Percentiles rank a stretch among this genome's conserved stretches.
Evolutionary conservation across 2,888 invertebrate genomes (phyloP).

Genomic region (Melanophora roralis): DNA sequence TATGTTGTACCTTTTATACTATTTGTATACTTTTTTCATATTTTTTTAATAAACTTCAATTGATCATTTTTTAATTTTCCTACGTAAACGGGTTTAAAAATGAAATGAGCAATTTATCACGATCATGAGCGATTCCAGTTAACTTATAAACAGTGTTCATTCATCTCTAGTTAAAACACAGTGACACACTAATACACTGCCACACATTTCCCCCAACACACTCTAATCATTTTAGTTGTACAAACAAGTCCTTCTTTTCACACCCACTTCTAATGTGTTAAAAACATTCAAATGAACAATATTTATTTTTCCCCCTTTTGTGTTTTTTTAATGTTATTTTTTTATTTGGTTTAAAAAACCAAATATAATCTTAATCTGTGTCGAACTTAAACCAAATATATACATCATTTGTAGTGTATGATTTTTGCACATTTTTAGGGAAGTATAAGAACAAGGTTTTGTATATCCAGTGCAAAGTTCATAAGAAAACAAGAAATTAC

Average conservation of each 20-base stretch:
- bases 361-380: conserved; percentile 15
- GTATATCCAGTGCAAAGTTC: background rate
- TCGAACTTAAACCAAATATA: conserved; percentile 15
- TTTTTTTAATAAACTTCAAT: too few relatives aligned
- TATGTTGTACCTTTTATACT: too few relatives aligned
- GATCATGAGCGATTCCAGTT: too few relatives aligned
- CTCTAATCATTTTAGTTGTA: background rate
- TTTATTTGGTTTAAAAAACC: background rate
- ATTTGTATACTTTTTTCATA: too few relatives aligned
- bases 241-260: background rate
- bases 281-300: conserved; percentile 18
- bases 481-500: background rate
- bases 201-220: background rate
- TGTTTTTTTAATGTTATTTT: background rate
- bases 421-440: conserved; percentile 11
- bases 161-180: too few relatives aligned
- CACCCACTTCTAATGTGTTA: background rate
- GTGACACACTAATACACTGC: background rate
- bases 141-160: too few relatives aligned
- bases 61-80: too few relatives aligned
- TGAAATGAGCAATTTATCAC: too few relatives aligned
- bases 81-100: too few relatives aligned
- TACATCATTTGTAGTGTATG: background rate
- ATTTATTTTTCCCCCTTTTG: background rate
- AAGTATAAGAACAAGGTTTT: background rate